Conservation (phyloP, 2,797 vertebrate species). For the Nasua narica region DNA sequence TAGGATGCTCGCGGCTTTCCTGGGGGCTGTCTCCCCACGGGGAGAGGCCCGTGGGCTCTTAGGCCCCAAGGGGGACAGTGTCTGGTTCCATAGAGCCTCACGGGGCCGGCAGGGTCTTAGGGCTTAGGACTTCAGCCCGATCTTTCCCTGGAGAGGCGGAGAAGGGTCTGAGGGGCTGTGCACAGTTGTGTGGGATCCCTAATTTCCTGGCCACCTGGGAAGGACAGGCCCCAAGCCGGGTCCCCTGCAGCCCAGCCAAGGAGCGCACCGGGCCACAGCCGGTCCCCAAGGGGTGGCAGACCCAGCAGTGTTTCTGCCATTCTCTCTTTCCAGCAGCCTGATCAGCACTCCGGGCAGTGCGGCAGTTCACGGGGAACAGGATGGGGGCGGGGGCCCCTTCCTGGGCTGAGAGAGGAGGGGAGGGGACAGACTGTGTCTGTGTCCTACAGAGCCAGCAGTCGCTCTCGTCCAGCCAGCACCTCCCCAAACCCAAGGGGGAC, state of each 20-base stretch:
- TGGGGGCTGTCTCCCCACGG: accelerated
- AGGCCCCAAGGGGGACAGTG: not conserved
- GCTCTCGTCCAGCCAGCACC: conserved; percentile 80
- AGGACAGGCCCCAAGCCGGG: not conserved
- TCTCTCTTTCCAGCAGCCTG: not conserved
- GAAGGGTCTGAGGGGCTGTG: not conserved
- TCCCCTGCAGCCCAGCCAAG: not conserved
- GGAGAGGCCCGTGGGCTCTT: not conserved
- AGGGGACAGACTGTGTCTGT: not conserved
- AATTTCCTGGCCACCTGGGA: too few relatives aligned
- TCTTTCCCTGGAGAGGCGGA: not conserved
- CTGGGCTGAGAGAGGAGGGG: not conserved
- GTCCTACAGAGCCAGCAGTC: conserved; percentile 89
- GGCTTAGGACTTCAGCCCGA: not conserved
- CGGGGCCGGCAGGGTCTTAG: accelerated
- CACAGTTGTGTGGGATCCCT: accelerated
- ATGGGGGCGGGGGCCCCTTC: not conserved
- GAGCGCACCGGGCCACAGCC: accelerated
- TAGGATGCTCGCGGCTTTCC: not conserved
- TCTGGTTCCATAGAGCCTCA: not conserved
- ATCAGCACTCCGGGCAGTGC: accelerated
- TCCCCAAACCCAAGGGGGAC: conserved; percentile 88
- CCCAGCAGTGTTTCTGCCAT: not conserved
- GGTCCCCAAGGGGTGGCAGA: not conserved
- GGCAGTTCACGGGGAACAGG: not conserved